Percentiles rank a stretch among this genome's conserved stretches.
These are phyloP conservation scores for Ammodytes marinus DNA, from an alignment of 2,113 vertebrate genomes.

Conservation along the genomic window DNA sequence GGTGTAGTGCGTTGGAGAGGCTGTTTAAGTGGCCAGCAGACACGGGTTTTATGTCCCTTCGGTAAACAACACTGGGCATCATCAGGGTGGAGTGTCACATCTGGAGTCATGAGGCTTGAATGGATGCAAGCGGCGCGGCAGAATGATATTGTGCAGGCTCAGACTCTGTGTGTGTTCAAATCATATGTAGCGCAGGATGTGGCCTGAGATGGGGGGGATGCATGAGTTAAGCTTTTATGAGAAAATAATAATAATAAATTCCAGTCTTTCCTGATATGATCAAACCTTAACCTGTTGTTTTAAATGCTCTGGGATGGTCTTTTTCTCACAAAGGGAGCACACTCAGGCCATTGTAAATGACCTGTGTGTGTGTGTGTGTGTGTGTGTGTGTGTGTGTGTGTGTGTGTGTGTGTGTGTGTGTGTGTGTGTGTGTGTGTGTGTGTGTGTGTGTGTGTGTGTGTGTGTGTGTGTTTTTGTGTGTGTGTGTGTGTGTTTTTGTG, in stretches of 20 bases:
- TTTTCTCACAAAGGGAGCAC: constrained; percentile 21
- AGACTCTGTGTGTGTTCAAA: neutral
- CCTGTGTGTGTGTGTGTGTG: constrained; percentile 19
- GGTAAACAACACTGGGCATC: constrained; percentile 66
- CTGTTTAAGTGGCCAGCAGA: constrained; percentile 57
- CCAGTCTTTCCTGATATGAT: constrained; percentile 1
- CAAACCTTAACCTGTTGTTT: constrained; percentile 5
- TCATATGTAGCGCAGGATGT: neutral
- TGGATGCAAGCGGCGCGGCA: constrained; percentile 3
- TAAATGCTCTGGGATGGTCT: neutral
- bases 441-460: constrained; percentile 14
- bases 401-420: constrained; percentile 17
- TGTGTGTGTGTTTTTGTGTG: constrained; percentile 5
- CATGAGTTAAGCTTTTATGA: neutral
- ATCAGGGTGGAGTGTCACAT: constrained; percentile 55
- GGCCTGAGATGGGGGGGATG: neutral
- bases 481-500: too few species aligned
- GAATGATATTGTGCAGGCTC: constrained; percentile 6
- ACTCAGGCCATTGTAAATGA: constrained; percentile 38
- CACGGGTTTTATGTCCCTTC: constrained; percentile 53
- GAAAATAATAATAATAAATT: neutral
- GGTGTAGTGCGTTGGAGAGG: constrained; percentile 60
- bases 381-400: constrained; percentile 1
- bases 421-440: neutral
- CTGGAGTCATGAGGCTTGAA: constrained; percentile 42